These are phyloP conservation scores for Eretmochelys imbricata DNA, from an alignment of 2,113 vertebrate species.

Conservation along the genomic window DNA sequence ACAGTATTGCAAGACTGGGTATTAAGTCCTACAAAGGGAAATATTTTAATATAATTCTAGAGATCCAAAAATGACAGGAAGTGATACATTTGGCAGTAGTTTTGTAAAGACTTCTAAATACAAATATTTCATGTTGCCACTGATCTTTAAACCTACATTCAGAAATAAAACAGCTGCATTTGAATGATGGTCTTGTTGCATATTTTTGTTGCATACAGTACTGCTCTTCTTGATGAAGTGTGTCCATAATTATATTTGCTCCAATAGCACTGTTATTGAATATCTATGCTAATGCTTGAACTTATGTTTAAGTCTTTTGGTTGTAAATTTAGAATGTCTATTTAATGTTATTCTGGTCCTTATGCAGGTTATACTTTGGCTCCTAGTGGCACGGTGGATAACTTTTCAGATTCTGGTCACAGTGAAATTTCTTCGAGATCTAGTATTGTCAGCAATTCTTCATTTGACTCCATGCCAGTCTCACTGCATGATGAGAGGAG, in stretches of 20 bases:
- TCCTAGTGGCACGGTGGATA: slow-evolving; percentile 88
- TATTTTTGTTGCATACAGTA: background rate
- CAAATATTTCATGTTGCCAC: background rate
- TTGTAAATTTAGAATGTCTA: background rate
- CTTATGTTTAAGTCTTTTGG: background rate
- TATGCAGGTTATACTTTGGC: slow-evolving; percentile 87
- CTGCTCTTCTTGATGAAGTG: background rate
- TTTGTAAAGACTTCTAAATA: background rate
- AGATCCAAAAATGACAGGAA: background rate
- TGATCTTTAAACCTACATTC: background rate
- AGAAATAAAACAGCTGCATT: background rate
- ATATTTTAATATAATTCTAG: background rate
- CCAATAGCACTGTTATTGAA: background rate
- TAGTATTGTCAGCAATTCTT: slow-evolving; percentile 97
- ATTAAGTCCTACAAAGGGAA: background rate
- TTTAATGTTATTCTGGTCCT: background rate
- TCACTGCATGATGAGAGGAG: slow-evolving; percentile 89
- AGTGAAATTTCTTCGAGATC: slow-evolving; percentile 97
- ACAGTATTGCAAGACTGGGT: background rate
- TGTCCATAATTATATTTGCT: background rate
- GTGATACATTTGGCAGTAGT: background rate
- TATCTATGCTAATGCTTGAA: background rate
- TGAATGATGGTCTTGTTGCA: background rate
- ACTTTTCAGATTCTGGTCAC: slow-evolving; percentile 96
- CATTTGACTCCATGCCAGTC: slow-evolving; percentile 89